Evolutionary conservation across 2,113 vertebrate genomes (phyloP).

Genomic region (Apteryx mantelli): DNA sequence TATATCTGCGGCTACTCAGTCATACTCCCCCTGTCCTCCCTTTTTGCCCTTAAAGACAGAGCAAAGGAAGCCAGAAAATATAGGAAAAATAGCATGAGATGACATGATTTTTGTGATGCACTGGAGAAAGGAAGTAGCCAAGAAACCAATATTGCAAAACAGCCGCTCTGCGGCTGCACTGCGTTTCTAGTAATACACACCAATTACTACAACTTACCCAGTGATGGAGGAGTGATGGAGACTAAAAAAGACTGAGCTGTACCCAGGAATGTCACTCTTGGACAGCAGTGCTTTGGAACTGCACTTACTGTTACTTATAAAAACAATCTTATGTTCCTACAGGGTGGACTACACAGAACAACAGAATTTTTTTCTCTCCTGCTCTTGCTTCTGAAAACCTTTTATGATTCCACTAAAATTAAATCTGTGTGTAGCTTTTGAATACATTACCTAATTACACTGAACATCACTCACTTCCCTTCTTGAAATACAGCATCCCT

Average conservation of each 20-base stretch:
- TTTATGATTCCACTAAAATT: background rate
- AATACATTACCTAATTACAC: background rate
- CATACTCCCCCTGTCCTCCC: background rate
- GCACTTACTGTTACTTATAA: background rate
- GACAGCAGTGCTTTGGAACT: background rate
- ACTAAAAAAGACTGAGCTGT: background rate
- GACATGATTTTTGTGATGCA: background rate
- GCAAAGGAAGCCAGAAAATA: background rate
- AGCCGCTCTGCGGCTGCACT: background rate
- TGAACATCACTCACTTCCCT: background rate
- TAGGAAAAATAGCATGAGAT: background rate
- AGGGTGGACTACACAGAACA: no score
- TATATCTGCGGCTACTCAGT: no score
- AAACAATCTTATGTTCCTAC: background rate
- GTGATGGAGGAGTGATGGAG: no score
- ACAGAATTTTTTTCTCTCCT: background rate
- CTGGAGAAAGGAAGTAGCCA: background rate
- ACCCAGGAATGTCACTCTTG: background rate
- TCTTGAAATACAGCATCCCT: background rate
- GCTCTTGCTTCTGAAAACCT: background rate
- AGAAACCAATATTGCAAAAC: background rate
- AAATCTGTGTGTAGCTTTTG: background rate
- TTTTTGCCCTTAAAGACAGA: background rate
- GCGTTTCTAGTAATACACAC: no score
- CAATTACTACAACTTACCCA: no score